Percentiles rank a stretch among this genome's conserved stretches.
Evolutionary conservation across 2,797 vertebrate species (phyloP).

Genomic region (Pseudomugil gertrudae): DNA sequence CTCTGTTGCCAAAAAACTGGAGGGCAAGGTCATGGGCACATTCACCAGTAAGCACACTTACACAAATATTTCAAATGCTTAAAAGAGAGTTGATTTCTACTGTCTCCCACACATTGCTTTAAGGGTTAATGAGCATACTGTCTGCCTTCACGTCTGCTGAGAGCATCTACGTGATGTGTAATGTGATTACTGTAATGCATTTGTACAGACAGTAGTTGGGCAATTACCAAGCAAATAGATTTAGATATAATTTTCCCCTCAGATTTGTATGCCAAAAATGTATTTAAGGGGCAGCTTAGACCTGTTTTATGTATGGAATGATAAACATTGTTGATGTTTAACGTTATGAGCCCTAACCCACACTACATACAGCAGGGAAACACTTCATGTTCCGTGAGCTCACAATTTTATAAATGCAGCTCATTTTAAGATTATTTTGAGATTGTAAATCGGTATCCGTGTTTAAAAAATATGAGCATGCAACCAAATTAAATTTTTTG

Average conservation of each 20-base stretch:
- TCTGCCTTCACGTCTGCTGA: background rate
- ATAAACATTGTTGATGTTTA: background rate
- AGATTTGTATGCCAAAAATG: background rate
- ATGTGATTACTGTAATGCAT: constrained; percentile 29
- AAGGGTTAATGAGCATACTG: background rate
- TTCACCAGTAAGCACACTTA: constrained; percentile 92
- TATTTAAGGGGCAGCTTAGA: background rate
- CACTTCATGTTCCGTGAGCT: background rate
- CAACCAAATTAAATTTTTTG: background rate
- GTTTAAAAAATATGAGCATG: too few relatives aligned
- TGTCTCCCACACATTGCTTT: background rate
- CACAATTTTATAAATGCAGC: background rate
- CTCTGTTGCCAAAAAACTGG: constrained; percentile 96
- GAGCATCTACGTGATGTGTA: background rate
- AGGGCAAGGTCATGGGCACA: constrained; percentile 99
- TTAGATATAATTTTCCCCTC: background rate
- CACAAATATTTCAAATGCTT: background rate
- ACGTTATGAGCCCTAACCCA: background rate
- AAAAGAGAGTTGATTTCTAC: background rate
- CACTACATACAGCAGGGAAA: background rate
- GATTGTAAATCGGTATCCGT: background rate
- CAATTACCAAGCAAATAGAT: background rate
- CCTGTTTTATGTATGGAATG: background rate
- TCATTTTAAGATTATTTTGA: background rate
- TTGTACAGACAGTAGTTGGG: background rate